Percentiles rank a stretch among this genome's conserved stretches.
These are phyloP conservation scores for Pogonus chalceus DNA, from an alignment of 1,140 invertebrate genomes.

Conservation along the genomic window DNA sequence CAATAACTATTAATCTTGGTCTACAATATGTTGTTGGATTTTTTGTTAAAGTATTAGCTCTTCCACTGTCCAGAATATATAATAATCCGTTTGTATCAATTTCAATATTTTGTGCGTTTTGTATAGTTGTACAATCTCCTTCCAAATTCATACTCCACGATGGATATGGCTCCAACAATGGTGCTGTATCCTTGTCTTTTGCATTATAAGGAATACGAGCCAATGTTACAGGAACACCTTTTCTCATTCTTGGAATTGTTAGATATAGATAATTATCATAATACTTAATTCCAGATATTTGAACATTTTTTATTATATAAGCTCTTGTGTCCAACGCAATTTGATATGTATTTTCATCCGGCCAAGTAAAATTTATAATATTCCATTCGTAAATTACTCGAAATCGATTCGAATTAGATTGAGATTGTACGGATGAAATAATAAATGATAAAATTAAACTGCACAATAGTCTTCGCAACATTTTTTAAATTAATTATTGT, in stretches of 20 bases:
- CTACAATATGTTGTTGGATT: conserved; percentile 43
- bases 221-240: conserved; percentile 56
- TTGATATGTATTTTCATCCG: conserved; percentile 14
- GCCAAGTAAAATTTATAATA: conserved; percentile 32
- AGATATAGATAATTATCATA: conserved; percentile 52
- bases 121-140: conserved; percentile 49
- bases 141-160: conserved; percentile 53
- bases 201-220: conserved; percentile 41
- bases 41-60: conserved; percentile 32
- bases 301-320: conserved; percentile 50
- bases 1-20: conserved; percentile 54
- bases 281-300: conserved; percentile 50
- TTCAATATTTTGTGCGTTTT: conserved; percentile 60
- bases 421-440: too few species aligned
- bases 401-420: not conserved
- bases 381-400: conserved; percentile 29
- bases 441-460: too few species aligned
- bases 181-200: conserved; percentile 39
- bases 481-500: too few species aligned
- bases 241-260: conserved; percentile 50
- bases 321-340: conserved; percentile 35
- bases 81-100: conserved; percentile 55
- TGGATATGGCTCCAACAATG: conserved; percentile 52
- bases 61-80: conserved; percentile 60
- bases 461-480: too few species aligned